Conservation (phyloP, 2,113 vertebrate genomes). For the Myotis yumanensis region DNA sequence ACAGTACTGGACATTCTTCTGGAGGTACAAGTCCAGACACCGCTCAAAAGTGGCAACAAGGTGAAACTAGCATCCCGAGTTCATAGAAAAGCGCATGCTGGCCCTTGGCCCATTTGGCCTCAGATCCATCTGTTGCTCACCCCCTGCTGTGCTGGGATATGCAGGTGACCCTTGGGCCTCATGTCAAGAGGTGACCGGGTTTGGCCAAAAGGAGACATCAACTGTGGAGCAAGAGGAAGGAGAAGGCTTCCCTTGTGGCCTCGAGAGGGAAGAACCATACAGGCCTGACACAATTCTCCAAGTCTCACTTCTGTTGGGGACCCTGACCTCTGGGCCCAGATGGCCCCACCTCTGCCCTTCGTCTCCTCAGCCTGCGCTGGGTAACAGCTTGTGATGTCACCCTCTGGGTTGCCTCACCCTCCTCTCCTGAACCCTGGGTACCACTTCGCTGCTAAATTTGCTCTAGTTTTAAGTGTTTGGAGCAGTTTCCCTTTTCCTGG, state of each 20-base stretch:
- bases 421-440: not conserved
- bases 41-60: not conserved
- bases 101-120: not conserved
- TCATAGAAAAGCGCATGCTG: not conserved
- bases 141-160: not conserved
- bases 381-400: too few species aligned
- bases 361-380: not conserved
- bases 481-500: constrained; percentile 30
- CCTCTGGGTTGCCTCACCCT: not conserved
- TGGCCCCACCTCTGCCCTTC: not conserved
- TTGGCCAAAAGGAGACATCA: not conserved
- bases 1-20: not conserved
- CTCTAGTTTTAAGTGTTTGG: not conserved
- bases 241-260: not conserved
- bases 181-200: not conserved
- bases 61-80: not conserved
- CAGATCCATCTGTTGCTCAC: not conserved
- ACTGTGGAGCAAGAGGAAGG: not conserved
- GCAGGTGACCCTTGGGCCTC: not conserved
- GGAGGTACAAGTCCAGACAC: not conserved
- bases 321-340: not conserved
- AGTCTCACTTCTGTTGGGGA: not conserved
- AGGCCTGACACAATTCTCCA: too few species aligned
- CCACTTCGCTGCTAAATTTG: not conserved
- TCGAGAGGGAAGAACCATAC: not conserved